Evolutionary conservation across 2,113 vertebrate genomes (phyloP).

Genomic region (Athene cunicularia): DNA sequence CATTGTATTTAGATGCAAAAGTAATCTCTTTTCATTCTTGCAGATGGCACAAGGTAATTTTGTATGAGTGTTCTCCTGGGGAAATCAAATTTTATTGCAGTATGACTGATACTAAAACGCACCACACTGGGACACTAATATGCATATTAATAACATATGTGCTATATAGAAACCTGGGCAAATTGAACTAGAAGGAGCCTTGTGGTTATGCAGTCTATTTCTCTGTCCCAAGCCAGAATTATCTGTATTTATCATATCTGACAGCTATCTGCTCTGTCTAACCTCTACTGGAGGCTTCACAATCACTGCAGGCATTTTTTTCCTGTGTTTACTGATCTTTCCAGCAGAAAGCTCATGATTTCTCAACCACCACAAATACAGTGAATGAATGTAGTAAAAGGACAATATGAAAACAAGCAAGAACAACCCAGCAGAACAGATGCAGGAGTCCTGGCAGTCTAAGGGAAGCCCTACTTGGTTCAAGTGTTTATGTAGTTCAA

Average conservation of each 20-base stretch:
- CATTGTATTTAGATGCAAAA: not conserved
- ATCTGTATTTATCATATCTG: not conserved
- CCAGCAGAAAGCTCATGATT: not conserved
- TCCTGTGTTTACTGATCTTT: not conserved
- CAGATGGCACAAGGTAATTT: not conserved
- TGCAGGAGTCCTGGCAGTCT: not conserved
- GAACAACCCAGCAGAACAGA: not conserved
- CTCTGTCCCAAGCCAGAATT: not conserved
- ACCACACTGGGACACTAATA: not conserved
- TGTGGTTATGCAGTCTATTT: not conserved
- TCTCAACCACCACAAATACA: not conserved
- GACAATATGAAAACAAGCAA: not conserved
- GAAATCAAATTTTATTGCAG: not conserved
- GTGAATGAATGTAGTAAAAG: not conserved
- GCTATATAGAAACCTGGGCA: not conserved
- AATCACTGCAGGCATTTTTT: not conserved
- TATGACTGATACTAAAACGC: not conserved
- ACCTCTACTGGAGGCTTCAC: not conserved
- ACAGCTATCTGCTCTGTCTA: not conserved
- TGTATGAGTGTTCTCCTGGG: not conserved
- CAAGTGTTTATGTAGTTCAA: not conserved
- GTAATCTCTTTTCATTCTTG: not conserved
- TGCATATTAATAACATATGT: not conserved
- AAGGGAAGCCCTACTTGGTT: not conserved
- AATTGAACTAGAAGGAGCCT: not conserved